Conservation (phyloP, 2,888 invertebrate genomes). For the Eumerus sabulonum region DNA sequence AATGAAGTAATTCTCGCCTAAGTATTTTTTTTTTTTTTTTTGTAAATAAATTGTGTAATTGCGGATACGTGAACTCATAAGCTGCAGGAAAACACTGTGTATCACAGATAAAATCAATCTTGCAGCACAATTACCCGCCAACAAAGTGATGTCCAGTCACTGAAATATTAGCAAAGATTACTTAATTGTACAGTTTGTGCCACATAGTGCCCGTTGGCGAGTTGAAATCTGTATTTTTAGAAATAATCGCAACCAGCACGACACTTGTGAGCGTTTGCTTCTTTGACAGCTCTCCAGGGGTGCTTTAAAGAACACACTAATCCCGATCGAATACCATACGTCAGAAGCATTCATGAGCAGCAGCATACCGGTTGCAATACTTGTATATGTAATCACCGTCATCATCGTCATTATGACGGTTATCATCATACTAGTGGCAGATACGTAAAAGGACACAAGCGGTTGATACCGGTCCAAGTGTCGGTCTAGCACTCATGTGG, state of each 20-base stretch:
- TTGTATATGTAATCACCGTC: constrained; percentile 50
- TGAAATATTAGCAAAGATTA: constrained; percentile 68
- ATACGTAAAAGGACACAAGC: constrained; percentile 38
- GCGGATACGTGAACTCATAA: constrained; percentile 41
- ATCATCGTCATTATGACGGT: constrained; percentile 65
- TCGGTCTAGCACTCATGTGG: constrained; percentile 15
- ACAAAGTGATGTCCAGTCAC: constrained; percentile 64
- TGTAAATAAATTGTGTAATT: constrained; percentile 34
- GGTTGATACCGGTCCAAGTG: constrained; percentile 30
- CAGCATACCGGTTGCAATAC: constrained; percentile 62
- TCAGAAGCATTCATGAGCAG: constrained; percentile 57
- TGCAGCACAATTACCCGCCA: constrained; percentile 60
- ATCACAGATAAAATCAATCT: constrained; percentile 61
- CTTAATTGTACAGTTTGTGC: constrained; percentile 61
- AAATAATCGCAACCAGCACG: constrained; percentile 56
- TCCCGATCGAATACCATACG: constrained; percentile 41
- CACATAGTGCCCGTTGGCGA: constrained; percentile 18
- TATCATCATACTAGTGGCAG: constrained; percentile 58
- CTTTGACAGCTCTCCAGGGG: constrained; percentile 46
- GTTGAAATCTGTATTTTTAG: constrained; percentile 53
- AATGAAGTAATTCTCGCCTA: constrained; percentile 44
- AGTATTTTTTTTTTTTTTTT: constrained; percentile 55
- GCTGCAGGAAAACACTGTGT: constrained; percentile 37
- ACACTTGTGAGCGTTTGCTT: constrained; percentile 44
- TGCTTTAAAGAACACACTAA: constrained; percentile 40